Percentiles rank a stretch among this genome's conserved stretches.
phyloP scores from a whole-genome alignment of 1,140 invertebrate genomes.

The Pseudomyrmex dendroicus region DNA sequence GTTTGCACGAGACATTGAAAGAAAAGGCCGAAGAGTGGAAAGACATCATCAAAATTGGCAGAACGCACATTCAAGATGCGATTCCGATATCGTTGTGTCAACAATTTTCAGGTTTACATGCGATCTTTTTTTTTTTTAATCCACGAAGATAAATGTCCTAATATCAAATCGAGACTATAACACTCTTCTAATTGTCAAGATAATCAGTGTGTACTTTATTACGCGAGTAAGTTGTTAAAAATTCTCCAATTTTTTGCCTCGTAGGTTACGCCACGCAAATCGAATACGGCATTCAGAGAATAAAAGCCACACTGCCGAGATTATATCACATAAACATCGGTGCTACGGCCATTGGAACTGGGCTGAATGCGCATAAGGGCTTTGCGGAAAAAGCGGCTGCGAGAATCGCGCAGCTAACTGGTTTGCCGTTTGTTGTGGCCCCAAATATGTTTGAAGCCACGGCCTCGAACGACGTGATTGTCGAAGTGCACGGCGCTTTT shows the following conservation, averaged over 20 bases:
- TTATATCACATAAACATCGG: slow-evolving; percentile 97
- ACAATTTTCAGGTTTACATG: slow-evolving; percentile 92
- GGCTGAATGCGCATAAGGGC: slow-evolving; percentile 93
- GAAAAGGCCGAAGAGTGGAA: slow-evolving; percentile 94
- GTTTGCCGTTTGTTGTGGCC: slow-evolving; percentile 95
- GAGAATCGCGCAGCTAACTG: slow-evolving; percentile 91
- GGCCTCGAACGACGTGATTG: slow-evolving; percentile 97
- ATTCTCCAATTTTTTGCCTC: neutral
- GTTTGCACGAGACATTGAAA: slow-evolving; percentile 90
- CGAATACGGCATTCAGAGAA: slow-evolving; percentile 93
- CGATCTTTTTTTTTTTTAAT: neutral
- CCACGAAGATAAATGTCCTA: slow-evolving; percentile 20
- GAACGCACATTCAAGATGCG: slow-evolving; percentile 96
- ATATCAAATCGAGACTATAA: no score
- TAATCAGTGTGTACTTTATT: no score
- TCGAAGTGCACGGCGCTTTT: slow-evolving; percentile 97
- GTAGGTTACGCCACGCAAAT: slow-evolving; percentile 95
- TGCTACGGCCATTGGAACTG: slow-evolving; percentile 99
- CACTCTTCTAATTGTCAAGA: no score
- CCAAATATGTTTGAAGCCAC: slow-evolving; percentile 99
- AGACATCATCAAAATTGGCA: slow-evolving; percentile 98
- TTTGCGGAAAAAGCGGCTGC: slow-evolving; percentile 96
- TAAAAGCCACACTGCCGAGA: slow-evolving; percentile 93
- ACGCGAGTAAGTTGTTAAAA: no score
- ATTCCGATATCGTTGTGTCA: slow-evolving; percentile 98